phyloP scores from a whole-genome alignment of 2,797 vertebrate species.

The Chiloscyllium punctatum region DNA sequence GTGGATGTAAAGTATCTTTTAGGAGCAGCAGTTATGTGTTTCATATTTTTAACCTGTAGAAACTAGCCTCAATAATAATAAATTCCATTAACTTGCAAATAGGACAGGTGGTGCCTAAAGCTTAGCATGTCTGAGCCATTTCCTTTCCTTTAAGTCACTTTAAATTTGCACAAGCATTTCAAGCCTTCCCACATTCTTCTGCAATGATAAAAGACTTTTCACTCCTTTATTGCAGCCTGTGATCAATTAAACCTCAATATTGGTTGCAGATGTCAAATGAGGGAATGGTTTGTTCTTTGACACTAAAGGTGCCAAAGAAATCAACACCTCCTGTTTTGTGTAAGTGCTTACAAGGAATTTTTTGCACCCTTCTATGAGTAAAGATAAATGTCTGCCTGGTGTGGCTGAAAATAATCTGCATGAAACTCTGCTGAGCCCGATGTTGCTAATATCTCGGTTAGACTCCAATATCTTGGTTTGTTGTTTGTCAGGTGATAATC shows the following conservation, averaged over 20 bases:
- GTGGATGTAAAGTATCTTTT: background rate
- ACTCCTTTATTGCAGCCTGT: conserved; percentile 52
- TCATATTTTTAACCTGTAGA: background rate
- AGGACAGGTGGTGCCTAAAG: conserved; percentile 28
- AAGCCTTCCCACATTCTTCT: conserved; percentile 49
- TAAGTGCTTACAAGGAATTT: conserved; percentile 33
- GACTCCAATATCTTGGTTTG: background rate
- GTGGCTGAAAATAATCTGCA: conserved; percentile 8
- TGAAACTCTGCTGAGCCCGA: conserved; percentile 15
- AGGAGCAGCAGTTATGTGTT: background rate
- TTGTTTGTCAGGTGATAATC: conserved; percentile 5
- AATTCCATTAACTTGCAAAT: conserved; percentile 2
- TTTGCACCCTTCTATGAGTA: background rate
- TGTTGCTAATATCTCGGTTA: too few relatives aligned
- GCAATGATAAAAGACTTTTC: conserved; percentile 42
- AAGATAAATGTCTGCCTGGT: background rate
- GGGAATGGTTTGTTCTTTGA: conserved; percentile 58
- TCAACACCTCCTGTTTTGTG: conserved; percentile 50
- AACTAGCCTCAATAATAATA: conserved; percentile 4
- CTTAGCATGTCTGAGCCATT: background rate
- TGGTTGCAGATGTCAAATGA: conserved; percentile 68
- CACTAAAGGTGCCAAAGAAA: conserved; percentile 72
- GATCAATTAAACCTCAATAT: conserved; percentile 70
- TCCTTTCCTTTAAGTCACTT: conserved; percentile 58
- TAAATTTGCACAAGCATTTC: conserved; percentile 49